These are phyloP conservation scores for Nezara viridula DNA, from an alignment of 2,888 invertebrate genomes.

Conservation along the genomic window DNA sequence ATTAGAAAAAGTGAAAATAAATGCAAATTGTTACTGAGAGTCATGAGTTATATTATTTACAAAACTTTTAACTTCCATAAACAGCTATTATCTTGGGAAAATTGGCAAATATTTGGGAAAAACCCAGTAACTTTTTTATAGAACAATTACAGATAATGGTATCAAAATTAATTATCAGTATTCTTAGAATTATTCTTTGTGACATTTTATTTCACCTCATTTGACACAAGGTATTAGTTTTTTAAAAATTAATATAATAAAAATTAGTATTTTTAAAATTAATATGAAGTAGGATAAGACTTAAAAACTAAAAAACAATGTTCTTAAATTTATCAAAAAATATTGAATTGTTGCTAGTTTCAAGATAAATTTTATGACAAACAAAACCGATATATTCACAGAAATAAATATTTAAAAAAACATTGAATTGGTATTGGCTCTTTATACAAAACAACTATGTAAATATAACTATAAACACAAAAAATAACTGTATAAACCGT, in stretches of 20 bases:
- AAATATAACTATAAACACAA: too few relatives aligned
- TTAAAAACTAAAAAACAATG: too few relatives aligned
- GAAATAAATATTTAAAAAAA: too few relatives aligned
- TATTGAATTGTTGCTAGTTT: too few relatives aligned
- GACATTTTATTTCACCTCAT: neutral
- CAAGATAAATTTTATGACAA: too few relatives aligned
- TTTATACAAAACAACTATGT: too few relatives aligned
- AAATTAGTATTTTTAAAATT: too few relatives aligned
- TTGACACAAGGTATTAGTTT: neutral
- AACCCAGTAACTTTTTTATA: neutral
- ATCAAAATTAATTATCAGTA: neutral
- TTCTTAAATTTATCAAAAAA: too few relatives aligned
- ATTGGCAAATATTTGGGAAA: neutral
- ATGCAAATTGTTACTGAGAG: neutral
- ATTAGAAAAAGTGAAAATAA: neutral
- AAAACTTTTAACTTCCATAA: neutral
- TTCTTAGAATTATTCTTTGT: neutral
- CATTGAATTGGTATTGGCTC: too few relatives aligned
- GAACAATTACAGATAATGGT: neutral
- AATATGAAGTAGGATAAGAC: too few relatives aligned
- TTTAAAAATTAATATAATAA: too few relatives aligned
- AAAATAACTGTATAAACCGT: neutral
- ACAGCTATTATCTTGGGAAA: neutral
- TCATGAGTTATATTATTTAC: neutral
- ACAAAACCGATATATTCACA: too few relatives aligned